Base-by-base conservation (phyloP, 2,113 vertebrate species). In the Cephalophus harveyi region DNA sequence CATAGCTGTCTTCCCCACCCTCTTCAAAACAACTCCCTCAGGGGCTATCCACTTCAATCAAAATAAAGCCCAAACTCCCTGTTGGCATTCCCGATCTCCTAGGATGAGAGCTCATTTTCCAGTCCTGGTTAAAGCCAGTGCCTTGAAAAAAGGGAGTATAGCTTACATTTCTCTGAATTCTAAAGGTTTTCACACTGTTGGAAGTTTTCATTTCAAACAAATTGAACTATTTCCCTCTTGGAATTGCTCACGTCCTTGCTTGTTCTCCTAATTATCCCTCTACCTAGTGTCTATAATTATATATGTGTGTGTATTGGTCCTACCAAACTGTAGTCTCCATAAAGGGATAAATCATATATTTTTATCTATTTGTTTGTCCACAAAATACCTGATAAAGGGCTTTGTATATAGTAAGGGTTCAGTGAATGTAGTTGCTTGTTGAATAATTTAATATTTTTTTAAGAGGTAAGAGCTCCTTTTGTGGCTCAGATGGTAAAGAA, bases 351-450 rank as follows among this genome's bases (percentile, higher is more conserved):
- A 67, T 81, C 25, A 55, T 85, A n/a, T 87, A 23, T 78, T 96
- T 96, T 96, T 91, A 60, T 92, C 40, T 97, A 33, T 88, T 94
- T 85, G 27, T 5, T 93, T 74, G 13, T 12, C 40, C 33, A 40
- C 33, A 74, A 27, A 79, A 33, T 52, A 94, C 43, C 9, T 81
- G 67, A 89, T 84, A 21, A n/a, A 95, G 50, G 85, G 33, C n/a
- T 27, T 88, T 95, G 30, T 87, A 55, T 28, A 50, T 81, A 91
- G 46, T 87, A 67, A 50, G 46, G n/a, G 16, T 50, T 96, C 46
- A 95, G 21, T 93, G 87, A 95, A 30, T 87, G 14, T 67, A 96
- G 97, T 91, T 88, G 23, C 60, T 96, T 95, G 13, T 84, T 94
- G 40, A 94, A 85, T 94, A 82, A 43, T 81, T 84, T 82, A 87